Conservation (phyloP, 2,888 invertebrate genomes). For the Prostheceraeus crozeri region DNA sequence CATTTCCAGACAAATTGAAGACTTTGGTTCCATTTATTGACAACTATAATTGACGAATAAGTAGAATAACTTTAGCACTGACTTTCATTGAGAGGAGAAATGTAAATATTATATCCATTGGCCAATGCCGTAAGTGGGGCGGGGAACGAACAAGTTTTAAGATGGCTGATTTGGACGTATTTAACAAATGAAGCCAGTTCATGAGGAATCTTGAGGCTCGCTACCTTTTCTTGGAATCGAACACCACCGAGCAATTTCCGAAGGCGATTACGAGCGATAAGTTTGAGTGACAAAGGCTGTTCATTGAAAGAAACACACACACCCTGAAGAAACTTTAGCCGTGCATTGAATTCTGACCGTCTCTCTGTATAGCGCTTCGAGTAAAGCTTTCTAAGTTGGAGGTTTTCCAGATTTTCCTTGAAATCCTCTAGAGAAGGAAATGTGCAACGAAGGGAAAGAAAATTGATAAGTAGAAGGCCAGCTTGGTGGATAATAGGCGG, state of each 20-base stretch:
- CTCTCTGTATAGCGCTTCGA: constrained; percentile 34
- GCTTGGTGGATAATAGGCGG: constrained; percentile 36
- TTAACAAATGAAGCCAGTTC: constrained; percentile 15
- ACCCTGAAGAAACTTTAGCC: constrained; percentile 17
- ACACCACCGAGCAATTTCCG: constrained; percentile 29
- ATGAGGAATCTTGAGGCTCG: constrained; percentile 21
- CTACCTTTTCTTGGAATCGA: constrained; percentile 3
- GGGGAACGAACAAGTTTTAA: constrained; percentile 22
- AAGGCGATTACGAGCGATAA: constrained; percentile 29
- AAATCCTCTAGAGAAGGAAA: constrained; percentile 38
- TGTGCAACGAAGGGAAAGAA: constrained; percentile 27
- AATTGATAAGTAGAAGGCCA: constrained; percentile 35
- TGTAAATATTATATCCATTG: constrained; percentile 21
- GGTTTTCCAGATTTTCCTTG: constrained; percentile 37
- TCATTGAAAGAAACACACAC: neutral
- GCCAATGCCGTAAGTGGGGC: constrained; percentile 16
- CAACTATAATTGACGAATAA: no score
- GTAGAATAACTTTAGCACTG: no score
- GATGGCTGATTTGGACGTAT: constrained; percentile 24
- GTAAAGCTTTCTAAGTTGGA: constrained; percentile 38
- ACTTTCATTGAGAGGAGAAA: no score
- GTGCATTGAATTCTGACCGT: constrained; percentile 26
- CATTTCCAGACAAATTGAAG: no score
- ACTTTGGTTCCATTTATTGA: no score
- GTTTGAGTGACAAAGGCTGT: constrained; percentile 24